Conservation (phyloP, 2,888 invertebrate genomes). For the Leucophora obtusa region DNA sequence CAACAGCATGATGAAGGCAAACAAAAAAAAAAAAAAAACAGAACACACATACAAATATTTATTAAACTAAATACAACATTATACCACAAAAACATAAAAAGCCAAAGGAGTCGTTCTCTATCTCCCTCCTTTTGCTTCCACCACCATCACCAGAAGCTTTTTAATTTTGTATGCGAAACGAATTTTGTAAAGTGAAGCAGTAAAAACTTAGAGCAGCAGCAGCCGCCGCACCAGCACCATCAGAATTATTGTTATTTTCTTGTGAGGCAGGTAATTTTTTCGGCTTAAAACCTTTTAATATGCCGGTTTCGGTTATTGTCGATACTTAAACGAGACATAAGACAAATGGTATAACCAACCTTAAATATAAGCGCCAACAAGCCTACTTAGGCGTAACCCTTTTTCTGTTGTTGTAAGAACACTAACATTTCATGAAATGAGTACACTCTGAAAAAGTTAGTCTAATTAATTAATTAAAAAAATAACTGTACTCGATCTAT, state of each 20-base stretch:
- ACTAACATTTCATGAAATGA: neutral
- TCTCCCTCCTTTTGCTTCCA: slow-evolving; percentile 19
- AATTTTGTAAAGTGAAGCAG: slow-evolving; percentile 32
- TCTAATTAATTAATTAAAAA: neutral
- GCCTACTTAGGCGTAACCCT: slow-evolving; percentile 62
- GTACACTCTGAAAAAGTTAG: neutral
- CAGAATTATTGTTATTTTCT: slow-evolving; percentile 58
- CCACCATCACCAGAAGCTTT: slow-evolving; percentile 35
- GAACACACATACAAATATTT: slow-evolving; percentile 1
- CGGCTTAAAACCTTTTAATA: slow-evolving; percentile 63
- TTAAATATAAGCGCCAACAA: slow-evolving; percentile 64
- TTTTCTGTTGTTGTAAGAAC: slow-evolving; percentile 17
- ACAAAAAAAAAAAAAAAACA: slow-evolving; percentile 25
- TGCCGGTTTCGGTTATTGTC: slow-evolving; percentile 57
- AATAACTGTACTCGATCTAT: no score
- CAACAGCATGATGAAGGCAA: neutral
- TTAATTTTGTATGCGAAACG: slow-evolving; percentile 15
- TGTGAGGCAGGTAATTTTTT: slow-evolving; percentile 65
- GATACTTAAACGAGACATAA: slow-evolving; percentile 51
- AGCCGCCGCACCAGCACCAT: slow-evolving; percentile 33
- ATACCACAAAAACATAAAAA: neutral
- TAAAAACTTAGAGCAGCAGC: slow-evolving; percentile 22
- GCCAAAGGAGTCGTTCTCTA: slow-evolving; percentile 35
- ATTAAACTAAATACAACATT: slow-evolving; percentile 4
- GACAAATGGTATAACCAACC: slow-evolving; percentile 61